phyloP scores from a whole-genome alignment of 2,113 vertebrate genomes.

The Condylura cristata region DNA sequence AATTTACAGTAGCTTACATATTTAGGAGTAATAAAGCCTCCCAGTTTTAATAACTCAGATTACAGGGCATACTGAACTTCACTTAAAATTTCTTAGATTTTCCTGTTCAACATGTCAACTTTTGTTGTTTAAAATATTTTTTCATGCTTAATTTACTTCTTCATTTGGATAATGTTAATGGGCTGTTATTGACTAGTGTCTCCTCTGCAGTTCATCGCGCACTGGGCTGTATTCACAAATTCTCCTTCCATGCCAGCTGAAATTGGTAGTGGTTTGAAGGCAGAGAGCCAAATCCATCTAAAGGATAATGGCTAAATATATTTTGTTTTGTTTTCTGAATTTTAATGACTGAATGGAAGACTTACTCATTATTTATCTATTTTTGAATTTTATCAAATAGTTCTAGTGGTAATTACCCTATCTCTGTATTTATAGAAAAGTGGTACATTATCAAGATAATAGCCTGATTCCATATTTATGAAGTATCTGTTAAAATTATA shows the following conservation, averaged over 20 bases:
- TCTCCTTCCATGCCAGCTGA: constrained; percentile 84
- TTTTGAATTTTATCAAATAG: constrained; percentile 88
- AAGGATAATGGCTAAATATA: constrained; percentile 88
- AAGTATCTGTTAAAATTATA: constrained; percentile 85
- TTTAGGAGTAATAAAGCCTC: constrained; percentile 7
- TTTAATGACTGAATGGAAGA: constrained; percentile 87
- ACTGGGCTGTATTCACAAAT: constrained; percentile 84
- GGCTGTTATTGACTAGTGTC: constrained; percentile 83
- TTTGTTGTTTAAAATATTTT: constrained; percentile 75
- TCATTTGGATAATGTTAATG: constrained; percentile 85
- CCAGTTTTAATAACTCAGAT: not conserved
- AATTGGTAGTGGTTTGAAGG: constrained; percentile 87
- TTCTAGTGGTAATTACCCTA: constrained; percentile 85
- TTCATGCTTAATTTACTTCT: constrained; percentile 82
- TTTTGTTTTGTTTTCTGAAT: constrained; percentile 84
- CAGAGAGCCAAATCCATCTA: constrained; percentile 87
- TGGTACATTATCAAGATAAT: constrained; percentile 85
- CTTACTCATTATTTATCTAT: constrained; percentile 88
- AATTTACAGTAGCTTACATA: not conserved
- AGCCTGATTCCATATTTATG: constrained; percentile 87
- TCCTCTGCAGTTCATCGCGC: constrained; percentile 82
- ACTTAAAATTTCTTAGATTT: constrained; percentile 68
- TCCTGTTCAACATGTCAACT: constrained; percentile 73
- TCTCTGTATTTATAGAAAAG: constrained; percentile 88
- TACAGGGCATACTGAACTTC: constrained; percentile 5